Percentiles rank a stretch among this genome's conserved stretches.
phyloP scores from a whole-genome alignment of 2,797 vertebrate genomes.

The Phrynocephalus guinanensis region DNA sequence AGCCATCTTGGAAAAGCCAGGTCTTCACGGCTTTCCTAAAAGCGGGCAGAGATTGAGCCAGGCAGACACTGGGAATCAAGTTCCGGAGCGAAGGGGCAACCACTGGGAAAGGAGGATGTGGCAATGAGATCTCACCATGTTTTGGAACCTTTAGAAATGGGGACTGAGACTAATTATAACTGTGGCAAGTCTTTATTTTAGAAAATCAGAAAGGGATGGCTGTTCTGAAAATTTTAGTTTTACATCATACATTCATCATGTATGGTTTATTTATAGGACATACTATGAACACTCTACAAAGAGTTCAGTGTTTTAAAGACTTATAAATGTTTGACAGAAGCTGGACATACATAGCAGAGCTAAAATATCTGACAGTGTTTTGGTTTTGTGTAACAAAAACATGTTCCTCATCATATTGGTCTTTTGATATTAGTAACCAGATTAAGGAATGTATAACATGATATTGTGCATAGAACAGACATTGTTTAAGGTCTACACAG shows the following conservation, averaged over 20 bases:
- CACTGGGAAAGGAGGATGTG: not conserved
- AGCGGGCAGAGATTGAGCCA: too few species aligned
- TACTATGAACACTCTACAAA: not conserved
- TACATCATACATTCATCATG: not conserved
- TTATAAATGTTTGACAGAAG: not conserved
- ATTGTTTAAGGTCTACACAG: not conserved
- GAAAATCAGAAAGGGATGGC: not conserved
- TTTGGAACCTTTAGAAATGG: not conserved
- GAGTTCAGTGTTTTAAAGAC: not conserved
- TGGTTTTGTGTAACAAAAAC: not conserved
- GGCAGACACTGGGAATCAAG: too few species aligned
- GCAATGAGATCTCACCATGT: not conserved
- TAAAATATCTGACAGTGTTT: not conserved
- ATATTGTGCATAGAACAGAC: not conserved
- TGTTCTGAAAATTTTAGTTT: not conserved
- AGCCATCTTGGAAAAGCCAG: too few species aligned
- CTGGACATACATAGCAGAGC: not conserved
- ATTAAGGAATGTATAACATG: not conserved
- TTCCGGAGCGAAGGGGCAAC: too few species aligned
- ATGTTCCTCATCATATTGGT: not conserved
- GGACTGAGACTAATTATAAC: not conserved
- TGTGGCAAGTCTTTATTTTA: not conserved
- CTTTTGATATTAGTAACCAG: not conserved
- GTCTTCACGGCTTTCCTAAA: too few species aligned
- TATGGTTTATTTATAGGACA: not conserved